Evolutionary conservation across 1,140 invertebrate genomes (phyloP).

Genomic region (Trichoplusia ni): DNA sequence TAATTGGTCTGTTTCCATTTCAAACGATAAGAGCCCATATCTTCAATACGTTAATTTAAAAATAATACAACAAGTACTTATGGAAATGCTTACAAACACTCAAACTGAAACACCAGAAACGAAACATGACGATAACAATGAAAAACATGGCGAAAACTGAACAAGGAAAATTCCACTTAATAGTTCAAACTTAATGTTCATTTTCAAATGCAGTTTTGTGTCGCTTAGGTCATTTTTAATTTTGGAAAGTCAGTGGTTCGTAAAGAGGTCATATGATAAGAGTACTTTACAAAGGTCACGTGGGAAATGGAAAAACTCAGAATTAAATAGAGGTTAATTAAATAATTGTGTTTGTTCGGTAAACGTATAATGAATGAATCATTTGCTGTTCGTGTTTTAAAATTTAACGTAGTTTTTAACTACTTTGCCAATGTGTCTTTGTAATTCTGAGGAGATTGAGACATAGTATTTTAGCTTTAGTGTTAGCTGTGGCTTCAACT

Average conservation of each 20-base stretch:
- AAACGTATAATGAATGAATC: too few species aligned
- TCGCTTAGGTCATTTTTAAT: slow-evolving; percentile 4
- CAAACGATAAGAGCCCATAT: slow-evolving; percentile 3
- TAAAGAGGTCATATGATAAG: slow-evolving; percentile 75
- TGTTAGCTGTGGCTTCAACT: too few species aligned
- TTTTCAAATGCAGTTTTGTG: slow-evolving; percentile 8
- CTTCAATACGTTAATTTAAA: background rate
- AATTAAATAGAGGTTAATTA: background rate
- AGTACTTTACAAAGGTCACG: slow-evolving; percentile 58
- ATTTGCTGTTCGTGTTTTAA: too few species aligned
- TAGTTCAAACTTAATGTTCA: background rate
- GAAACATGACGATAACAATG: slow-evolving; percentile 58
- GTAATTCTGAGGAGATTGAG: too few species aligned
- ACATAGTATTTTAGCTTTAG: too few species aligned
- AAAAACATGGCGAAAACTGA: slow-evolving; percentile 36
- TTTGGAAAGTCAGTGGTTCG: slow-evolving; percentile 44
- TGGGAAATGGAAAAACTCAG: slow-evolving; percentile 40
- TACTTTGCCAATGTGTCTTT: too few species aligned
- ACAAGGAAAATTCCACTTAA: slow-evolving; percentile 32
- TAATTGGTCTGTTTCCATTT: slow-evolving; percentile 25
- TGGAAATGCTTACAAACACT: slow-evolving; percentile 42
- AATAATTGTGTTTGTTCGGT: too few species aligned
- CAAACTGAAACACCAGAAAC: slow-evolving; percentile 58
- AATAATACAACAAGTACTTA: slow-evolving; percentile 35
- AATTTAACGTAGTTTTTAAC: too few species aligned